phyloP scores from a whole-genome alignment of 2,888 invertebrate species.

The Margaritifera margaritifera region DNA sequence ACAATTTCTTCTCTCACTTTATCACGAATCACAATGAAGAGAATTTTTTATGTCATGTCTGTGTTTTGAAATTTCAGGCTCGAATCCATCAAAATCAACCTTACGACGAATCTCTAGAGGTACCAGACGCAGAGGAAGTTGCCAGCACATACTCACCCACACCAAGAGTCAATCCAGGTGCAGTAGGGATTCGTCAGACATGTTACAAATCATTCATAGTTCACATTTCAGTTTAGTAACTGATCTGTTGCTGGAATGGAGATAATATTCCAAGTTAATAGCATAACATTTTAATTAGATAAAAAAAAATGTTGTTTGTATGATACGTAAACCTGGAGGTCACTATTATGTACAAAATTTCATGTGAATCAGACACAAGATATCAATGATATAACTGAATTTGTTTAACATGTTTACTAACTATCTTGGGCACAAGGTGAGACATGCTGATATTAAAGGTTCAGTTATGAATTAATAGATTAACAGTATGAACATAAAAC shows the following conservation, averaged over 20 bases:
- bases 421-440: too few relatives aligned
- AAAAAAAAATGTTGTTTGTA: neutral
- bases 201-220: neutral
- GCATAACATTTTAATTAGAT: neutral
- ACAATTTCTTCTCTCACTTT: too few relatives aligned
- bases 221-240: neutral
- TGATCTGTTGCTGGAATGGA: constrained; percentile 4
- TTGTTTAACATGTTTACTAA: too few relatives aligned
- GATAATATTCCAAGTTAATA: constrained; percentile 1
- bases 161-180: constrained; percentile 60
- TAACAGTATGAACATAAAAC: too few relatives aligned
- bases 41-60: neutral
- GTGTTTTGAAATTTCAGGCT: constrained; percentile 35
- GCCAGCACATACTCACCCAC: constrained; percentile 72
- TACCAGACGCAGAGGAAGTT: constrained; percentile 72
- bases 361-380: too few relatives aligned
- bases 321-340: too few relatives aligned
- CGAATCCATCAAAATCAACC: constrained; percentile 69
- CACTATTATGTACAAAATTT: too few relatives aligned
- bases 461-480: too few relatives aligned
- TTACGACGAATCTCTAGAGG: constrained; percentile 73
- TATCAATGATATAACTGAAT: too few relatives aligned
- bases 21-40: too few relatives aligned
- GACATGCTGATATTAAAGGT: too few relatives aligned
- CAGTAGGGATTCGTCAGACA: constrained; percentile 6